These are phyloP conservation scores for Fratercula arctica DNA, from an alignment of 2,797 vertebrate genomes.

Conservation along the genomic window DNA sequence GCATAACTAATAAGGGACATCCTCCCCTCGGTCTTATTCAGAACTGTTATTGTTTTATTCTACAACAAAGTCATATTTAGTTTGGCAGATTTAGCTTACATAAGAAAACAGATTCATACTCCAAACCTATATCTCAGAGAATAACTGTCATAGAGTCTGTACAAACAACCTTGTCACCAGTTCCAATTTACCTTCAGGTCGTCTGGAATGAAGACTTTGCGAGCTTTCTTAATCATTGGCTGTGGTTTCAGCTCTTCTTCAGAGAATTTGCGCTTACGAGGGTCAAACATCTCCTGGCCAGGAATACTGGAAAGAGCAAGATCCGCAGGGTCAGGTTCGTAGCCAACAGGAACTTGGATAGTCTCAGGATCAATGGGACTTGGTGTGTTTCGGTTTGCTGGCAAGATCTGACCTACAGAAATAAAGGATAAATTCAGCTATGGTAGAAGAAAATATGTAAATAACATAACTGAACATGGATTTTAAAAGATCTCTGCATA, in stretches of 20 bases:
- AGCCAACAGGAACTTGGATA: constrained; percentile 92
- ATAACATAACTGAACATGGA: background rate
- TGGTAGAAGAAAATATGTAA: background rate
- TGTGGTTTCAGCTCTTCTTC: constrained; percentile 97
- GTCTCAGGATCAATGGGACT: constrained; percentile 96
- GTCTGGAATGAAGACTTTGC: constrained; percentile 96
- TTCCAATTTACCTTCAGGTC: constrained; percentile 94
- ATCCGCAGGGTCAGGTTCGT: constrained; percentile 94
- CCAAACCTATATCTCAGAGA: background rate
- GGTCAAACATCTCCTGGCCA: constrained; percentile 96
- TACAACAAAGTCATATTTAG: background rate
- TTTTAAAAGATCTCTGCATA: background rate
- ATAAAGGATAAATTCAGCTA: background rate
- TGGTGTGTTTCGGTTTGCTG: constrained; percentile 87
- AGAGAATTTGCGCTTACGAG: constrained; percentile 95
- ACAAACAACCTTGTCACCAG: constrained; percentile 66
- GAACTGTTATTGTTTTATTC: background rate
- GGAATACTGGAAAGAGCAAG: constrained; percentile 96
- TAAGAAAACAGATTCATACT: background rate
- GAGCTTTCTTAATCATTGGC: constrained; percentile 98
- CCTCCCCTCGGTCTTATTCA: background rate
- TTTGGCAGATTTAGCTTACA: background rate
- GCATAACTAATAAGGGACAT: constrained; percentile 15
- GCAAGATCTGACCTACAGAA: constrained; percentile 82
- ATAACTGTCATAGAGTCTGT: background rate